These are phyloP conservation scores for Oreochromis mossambicus DNA, from an alignment of 2,797 vertebrate genomes.

Conservation along the genomic window DNA sequence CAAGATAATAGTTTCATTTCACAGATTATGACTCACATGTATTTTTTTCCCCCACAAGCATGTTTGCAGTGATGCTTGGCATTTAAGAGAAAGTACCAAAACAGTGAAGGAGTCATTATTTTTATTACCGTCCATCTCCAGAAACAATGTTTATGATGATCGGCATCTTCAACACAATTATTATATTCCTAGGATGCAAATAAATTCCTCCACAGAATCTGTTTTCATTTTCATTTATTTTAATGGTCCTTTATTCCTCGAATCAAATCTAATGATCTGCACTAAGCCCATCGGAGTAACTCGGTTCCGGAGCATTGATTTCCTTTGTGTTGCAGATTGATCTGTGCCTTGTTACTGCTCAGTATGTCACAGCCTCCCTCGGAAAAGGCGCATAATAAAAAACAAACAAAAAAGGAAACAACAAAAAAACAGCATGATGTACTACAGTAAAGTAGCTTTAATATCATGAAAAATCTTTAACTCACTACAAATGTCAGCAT, in stretches of 20 bases:
- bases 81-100: slow-evolving; percentile 34
- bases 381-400: slow-evolving; percentile 26
- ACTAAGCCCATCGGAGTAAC: slow-evolving; percentile 56
- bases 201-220: slow-evolving; percentile 61
- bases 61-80: slow-evolving; percentile 8
- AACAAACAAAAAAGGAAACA: not conserved
- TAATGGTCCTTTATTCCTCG: slow-evolving; percentile 40
- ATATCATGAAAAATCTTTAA: not conserved
- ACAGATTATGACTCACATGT: slow-evolving; percentile 40
- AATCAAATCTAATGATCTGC: slow-evolving; percentile 64
- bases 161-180: slow-evolving; percentile 24
- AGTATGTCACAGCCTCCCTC: slow-evolving; percentile 46
- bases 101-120: slow-evolving; percentile 43
- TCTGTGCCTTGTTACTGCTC: slow-evolving; percentile 60
- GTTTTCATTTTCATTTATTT: slow-evolving; percentile 53
- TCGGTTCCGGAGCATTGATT: slow-evolving; percentile 68
- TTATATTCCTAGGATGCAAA: slow-evolving; percentile 21
- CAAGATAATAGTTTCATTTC: slow-evolving; percentile 59
- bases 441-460: not conserved
- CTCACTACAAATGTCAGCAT: not conserved
- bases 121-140: slow-evolving; percentile 30
- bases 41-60: not conserved
- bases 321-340: slow-evolving; percentile 66
- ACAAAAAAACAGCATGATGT: not conserved
- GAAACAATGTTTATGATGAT: slow-evolving; percentile 47